These are phyloP conservation scores for Cryptocheilus praepositus DNA, from an alignment of 2,888 invertebrate species.

Conservation along the genomic window DNA sequence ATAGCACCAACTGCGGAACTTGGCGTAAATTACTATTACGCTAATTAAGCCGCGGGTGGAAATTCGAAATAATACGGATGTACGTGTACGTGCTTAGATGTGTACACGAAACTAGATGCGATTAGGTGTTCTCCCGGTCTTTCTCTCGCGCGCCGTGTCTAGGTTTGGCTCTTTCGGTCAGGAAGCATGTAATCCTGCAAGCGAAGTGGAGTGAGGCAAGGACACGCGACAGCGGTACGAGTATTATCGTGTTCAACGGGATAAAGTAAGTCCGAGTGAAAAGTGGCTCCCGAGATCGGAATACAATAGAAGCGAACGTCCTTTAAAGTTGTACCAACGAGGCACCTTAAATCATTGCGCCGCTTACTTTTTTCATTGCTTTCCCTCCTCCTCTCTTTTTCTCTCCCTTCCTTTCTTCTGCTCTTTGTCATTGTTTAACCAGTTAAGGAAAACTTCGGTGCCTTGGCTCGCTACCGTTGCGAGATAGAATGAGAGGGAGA, in stretches of 20 bases:
- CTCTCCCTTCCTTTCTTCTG: too few species aligned
- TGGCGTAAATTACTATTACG: constrained; percentile 1
- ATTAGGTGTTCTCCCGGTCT: too few species aligned
- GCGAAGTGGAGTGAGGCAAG: too few species aligned
- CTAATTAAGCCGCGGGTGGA: neutral
- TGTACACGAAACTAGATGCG: too few species aligned
- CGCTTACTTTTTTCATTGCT: constrained; percentile 37
- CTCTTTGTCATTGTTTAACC: constrained; percentile 23
- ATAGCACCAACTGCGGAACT: neutral
- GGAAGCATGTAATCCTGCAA: too few species aligned
- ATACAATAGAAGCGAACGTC: constrained; percentile 22
- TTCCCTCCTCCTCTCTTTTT: too few species aligned
- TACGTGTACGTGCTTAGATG: too few species aligned
- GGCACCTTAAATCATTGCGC: constrained; percentile 44
- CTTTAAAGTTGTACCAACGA: constrained; percentile 25
- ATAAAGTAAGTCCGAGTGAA: neutral
- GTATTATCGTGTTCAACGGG: neutral
- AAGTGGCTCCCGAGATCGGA: constrained; percentile 17
- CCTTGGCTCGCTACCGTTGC: neutral
- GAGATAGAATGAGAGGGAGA: too few species aligned
- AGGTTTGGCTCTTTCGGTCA: too few species aligned
- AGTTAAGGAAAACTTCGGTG: constrained; percentile 48
- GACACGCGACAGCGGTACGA: neutral
- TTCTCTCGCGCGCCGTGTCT: too few species aligned
- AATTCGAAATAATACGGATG: constrained; percentile 1